These are phyloP conservation scores for Tipula helvola DNA, from an alignment of 2,888 invertebrate genomes.

Conservation along the genomic window DNA sequence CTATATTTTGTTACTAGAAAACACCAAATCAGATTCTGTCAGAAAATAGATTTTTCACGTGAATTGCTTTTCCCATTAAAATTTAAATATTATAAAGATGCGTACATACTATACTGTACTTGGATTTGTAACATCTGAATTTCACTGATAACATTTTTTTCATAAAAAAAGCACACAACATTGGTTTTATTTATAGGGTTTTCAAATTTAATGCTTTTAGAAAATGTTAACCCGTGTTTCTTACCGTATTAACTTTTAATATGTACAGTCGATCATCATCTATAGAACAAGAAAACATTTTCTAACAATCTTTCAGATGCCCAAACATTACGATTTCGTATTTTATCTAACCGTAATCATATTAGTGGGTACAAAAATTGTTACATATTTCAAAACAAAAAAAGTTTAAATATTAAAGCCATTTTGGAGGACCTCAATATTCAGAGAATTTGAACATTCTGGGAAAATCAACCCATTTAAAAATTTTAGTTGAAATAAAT, in stretches of 20 bases:
- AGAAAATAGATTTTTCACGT: background rate
- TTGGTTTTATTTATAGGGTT: background rate
- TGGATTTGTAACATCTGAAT: background rate
- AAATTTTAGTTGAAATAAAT: no score
- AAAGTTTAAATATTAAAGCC: no score
- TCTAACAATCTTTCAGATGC: no score
- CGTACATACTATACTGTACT: background rate
- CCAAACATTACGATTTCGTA: no score
- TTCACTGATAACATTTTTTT: background rate
- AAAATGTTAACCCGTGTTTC: background rate
- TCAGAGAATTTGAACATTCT: no score
- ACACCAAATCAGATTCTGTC: background rate
- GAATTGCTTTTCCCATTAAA: background rate
- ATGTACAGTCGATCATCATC: no score
- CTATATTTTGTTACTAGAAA: background rate
- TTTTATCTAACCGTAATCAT: no score
- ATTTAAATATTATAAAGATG: background rate
- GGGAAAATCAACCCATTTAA: no score
- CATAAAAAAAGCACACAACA: background rate
- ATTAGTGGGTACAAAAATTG: no score
- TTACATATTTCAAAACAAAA: no score
- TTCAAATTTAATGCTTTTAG: background rate
- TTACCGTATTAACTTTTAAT: background rate
- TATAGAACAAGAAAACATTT: no score
- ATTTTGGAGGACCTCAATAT: no score